Conservation (phyloP, 2,888 invertebrate genomes). For the Pterostichus madidus region DNA sequence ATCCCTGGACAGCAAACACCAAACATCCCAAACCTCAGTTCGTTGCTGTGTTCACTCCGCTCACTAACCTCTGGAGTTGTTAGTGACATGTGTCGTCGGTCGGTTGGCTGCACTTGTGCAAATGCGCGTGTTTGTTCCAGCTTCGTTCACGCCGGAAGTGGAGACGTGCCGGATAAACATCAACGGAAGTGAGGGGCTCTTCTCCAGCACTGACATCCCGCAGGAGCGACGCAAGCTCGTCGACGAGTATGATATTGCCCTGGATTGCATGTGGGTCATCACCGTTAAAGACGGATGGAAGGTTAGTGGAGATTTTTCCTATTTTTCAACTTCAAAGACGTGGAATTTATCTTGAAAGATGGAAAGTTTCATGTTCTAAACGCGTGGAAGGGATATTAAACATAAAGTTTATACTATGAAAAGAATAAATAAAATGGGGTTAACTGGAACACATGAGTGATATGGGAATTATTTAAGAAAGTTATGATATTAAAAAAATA, state of each 20-base stretch:
- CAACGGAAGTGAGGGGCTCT: slow-evolving; percentile 79
- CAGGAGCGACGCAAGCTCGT: slow-evolving; percentile 79
- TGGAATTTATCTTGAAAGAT: not conserved
- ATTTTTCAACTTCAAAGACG: slow-evolving; percentile 57
- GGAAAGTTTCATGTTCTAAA: not conserved
- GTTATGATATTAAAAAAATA: no score
- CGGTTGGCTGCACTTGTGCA: slow-evolving; percentile 22
- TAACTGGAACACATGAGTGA: no score
- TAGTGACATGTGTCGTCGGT: slow-evolving; percentile 23
- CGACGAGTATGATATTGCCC: slow-evolving; percentile 79
- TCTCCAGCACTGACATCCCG: slow-evolving; percentile 81
- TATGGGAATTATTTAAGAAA: no score
- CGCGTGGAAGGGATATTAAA: no score
- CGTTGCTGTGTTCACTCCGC: no score
- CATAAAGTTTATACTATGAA: no score
- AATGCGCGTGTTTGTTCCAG: slow-evolving; percentile 71
- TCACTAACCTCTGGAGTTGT: slow-evolving; percentile 17
- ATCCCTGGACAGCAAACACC: no score
- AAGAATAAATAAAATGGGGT: no score
- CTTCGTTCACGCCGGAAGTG: slow-evolving; percentile 78
- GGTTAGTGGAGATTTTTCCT: slow-evolving; percentile 76
- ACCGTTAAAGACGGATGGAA: slow-evolving; percentile 82
- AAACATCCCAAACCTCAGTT: no score
- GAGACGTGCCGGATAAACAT: slow-evolving; percentile 82
- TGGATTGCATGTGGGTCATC: slow-evolving; percentile 89